Base-by-base conservation (phyloP, 64 coral and sea anemone species). In the Actinia tenebrosa region DNA sequence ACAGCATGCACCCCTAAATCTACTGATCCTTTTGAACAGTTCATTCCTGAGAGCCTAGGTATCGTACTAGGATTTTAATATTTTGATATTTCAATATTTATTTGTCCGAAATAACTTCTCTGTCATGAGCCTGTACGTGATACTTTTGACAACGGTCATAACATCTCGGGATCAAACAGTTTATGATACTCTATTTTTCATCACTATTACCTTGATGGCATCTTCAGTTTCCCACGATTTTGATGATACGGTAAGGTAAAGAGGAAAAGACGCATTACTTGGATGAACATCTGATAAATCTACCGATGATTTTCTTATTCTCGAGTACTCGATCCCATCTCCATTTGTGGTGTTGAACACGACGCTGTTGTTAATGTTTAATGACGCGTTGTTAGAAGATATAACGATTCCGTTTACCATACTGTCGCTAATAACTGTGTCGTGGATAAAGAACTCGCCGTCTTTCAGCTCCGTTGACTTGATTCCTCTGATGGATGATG, bases 361-460 rank as follows among this genome's bases (percentile, higher is more conserved):
- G n/a, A 20, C 44, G 1, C 89, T 89, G 87, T 91, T 86, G n/a
- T 30, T 27, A 62, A 95, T 72, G 6, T 59, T 66, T 3, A 91
- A 14, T 0, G 42, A 42, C 77, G 30, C 68, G 9, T 54, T 56
- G 55, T 59, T 45, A 5, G 84, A 62, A 19, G 79, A 83, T 45
- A 95, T 87, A 26, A 89, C 26, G 53, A 95, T 91, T 22, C 93
- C 93, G 27, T 44, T 80, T 17, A 86, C 47, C 17, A 60, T 71
- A 56, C 30, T 92, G 59, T 82, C 77, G 16, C 37, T 83, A 77
- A 95, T 18, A 3, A 66, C 37, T 64, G 80, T 86, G 11, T 83
- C n/a, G 60, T 22, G 27, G 11, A 95, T 89, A 30, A n/a, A 86
- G 82, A 95, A 69, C 6, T 37, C 30, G 30, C 86, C 82, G 19